A percentile compares a stretch with the other conserved stretches of the same genome.
Conservation (phyloP, 2,113 vertebrate species). For the Coptodon rendalli region DNA sequence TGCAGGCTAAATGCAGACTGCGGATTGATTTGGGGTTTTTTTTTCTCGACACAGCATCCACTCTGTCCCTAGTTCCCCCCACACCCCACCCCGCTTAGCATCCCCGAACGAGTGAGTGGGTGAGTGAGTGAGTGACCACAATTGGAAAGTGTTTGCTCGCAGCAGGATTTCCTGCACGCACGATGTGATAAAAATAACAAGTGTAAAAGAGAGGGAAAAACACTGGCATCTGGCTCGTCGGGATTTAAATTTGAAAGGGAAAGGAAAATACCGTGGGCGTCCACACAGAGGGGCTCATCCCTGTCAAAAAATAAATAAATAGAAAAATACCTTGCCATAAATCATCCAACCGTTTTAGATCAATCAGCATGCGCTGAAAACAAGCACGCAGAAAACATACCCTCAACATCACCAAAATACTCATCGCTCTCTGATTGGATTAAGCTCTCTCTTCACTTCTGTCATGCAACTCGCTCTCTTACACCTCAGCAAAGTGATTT, state of each 20-base stretch:
- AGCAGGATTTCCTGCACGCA: background rate
- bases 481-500: background rate
- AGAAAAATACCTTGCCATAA: background rate
- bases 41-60: background rate
- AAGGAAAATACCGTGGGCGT: background rate
- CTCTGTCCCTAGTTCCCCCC: background rate
- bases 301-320: background rate
- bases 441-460: background rate
- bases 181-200: conserved; percentile 25
- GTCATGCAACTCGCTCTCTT: background rate
- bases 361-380: background rate
- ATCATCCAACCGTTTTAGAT: background rate
- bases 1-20: background rate
- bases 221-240: background rate
- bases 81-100: background rate
- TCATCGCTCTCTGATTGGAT: background rate
- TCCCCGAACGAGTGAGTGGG: background rate
- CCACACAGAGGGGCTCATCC: conserved; percentile 3
- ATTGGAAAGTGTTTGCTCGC: conserved; percentile 8
- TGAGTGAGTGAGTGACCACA: conserved; percentile 14
- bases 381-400: background rate
- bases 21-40: background rate
- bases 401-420: background rate
- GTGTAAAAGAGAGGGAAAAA: background rate
- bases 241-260: conserved; percentile 4